phyloP scores from a whole-genome alignment of 2,797 vertebrate species.

The Chaetophractus vellerosus region DNA sequence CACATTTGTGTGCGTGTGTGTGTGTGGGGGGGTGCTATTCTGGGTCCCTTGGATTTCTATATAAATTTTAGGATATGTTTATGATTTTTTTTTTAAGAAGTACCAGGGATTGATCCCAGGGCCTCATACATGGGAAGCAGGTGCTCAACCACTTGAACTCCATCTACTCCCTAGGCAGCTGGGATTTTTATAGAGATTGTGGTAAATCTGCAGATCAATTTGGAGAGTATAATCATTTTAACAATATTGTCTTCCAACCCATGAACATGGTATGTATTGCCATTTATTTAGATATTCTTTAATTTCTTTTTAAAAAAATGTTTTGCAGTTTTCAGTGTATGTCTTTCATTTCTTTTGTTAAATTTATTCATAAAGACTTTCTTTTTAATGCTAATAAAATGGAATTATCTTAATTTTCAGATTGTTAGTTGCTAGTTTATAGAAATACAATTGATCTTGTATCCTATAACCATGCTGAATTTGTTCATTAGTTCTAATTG shows the following conservation, averaged over 20 bases:
- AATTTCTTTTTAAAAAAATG: neutral
- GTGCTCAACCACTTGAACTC: too few relatives aligned
- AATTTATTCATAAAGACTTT: constrained; percentile 23
- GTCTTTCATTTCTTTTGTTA: constrained; percentile 1
- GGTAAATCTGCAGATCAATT: constrained; percentile 35
- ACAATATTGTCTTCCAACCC: neutral
- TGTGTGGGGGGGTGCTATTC: neutral
- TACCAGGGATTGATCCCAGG: too few relatives aligned
- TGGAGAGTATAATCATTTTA: neutral
- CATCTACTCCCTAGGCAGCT: neutral
- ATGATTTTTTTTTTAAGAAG: neutral
- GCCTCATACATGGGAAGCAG: too few relatives aligned
- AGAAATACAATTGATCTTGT: constrained; percentile 12
- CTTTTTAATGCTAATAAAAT: neutral
- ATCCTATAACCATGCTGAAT: neutral
- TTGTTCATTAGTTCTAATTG: neutral
- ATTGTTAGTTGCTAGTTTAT: neutral
- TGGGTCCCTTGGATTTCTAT: neutral
- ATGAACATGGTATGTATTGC: neutral
- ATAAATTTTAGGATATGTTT: neutral
- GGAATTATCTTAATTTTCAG: too few relatives aligned
- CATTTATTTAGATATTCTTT: neutral
- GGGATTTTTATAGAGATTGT: neutral
- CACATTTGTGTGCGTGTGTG: neutral
- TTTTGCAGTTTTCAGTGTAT: neutral